Base-by-base conservation (phyloP, 2,797 vertebrate genomes). In the Microctenopoma lineatum region DNA sequence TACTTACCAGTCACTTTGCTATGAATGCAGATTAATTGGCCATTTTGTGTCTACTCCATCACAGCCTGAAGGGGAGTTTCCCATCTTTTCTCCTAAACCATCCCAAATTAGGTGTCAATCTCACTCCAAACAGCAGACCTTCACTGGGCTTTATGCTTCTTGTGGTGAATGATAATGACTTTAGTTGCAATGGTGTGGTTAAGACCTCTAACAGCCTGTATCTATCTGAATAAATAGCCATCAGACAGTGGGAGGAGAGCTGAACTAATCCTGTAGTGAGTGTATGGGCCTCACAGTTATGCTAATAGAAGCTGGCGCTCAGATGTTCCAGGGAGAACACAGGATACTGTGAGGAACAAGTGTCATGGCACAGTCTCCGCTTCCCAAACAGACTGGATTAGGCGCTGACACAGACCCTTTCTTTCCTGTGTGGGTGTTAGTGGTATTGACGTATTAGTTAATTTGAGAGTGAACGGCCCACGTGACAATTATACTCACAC, bases 121-220 rank as follows among this genome's bases (percentile, higher is more conserved):
- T 84, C 70, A 29, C 70, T 72, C 76, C 73, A 80, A 90, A 89
- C 77, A 87, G 77, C 79, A 61, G 76, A 77, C 73, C 72, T 81
- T 86, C 76, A 74, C 78, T 81, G 83, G 89, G 87, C 86, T 68
- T 80, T 81, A 82, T 84, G 72, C 83, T 79, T 59, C 85, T 86
- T n/a, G 80, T 86, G 84, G 88, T 89, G 90, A 88, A 93, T 93
- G 88, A 92, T 89, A 92, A 92, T 92, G 91, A 92, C 86, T 88
- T 74, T 65, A 63, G 83, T 71, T 76, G 73, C 77, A 84, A 89
- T 79, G 75, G 86, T 73, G 77, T 79, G 75, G 87, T 81, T 70
- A 85, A 77, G 83, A 84, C 79, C 84, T 72, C 84, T 83, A 90
- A 85, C 85, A 74, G 87, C 83, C 86, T 90, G 78, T 59, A 83